Percentiles rank a stretch among this genome's conserved stretches.
phyloP scores from a whole-genome alignment of 2,113 vertebrate genomes.

The Ctenodactylus gundi region DNA sequence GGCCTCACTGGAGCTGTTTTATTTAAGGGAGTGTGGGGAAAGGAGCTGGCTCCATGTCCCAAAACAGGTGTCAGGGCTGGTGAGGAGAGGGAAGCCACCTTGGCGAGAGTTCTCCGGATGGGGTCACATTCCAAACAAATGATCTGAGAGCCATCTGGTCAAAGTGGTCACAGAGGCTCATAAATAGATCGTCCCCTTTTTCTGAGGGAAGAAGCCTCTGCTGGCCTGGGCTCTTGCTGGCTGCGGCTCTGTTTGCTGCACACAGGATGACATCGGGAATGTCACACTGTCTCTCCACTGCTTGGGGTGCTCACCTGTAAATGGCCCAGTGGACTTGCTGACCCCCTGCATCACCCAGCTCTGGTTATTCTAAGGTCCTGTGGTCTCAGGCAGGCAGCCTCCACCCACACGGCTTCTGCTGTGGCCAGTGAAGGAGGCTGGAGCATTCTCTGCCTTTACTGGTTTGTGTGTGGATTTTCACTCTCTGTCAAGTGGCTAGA shows the following conservation, averaged over 20 bases:
- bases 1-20: neutral
- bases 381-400: neutral
- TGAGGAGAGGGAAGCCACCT: neutral
- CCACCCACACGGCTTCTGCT: neutral
- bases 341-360: neutral
- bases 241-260: neutral
- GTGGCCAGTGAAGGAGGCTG: neutral
- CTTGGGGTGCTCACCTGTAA: neutral
- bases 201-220: neutral
- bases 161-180: neutral
- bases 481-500: neutral
- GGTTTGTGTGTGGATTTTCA: constrained; percentile 52
- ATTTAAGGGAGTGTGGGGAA: neutral
- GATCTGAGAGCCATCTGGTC: neutral
- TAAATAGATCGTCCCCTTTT: neutral
- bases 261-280: neutral
- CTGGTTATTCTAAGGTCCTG: neutral
- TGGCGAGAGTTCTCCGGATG: neutral
- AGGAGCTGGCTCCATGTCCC: neutral
- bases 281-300: too few species aligned
- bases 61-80: neutral
- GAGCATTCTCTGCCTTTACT: neutral
- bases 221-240: neutral
- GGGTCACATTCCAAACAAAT: neutral
- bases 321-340: neutral